Evolutionary conservation across 1,140 invertebrate genomes (phyloP), one percentile per base, ranked within the genome.

Genomic region (Coelopa frigida): DNA sequence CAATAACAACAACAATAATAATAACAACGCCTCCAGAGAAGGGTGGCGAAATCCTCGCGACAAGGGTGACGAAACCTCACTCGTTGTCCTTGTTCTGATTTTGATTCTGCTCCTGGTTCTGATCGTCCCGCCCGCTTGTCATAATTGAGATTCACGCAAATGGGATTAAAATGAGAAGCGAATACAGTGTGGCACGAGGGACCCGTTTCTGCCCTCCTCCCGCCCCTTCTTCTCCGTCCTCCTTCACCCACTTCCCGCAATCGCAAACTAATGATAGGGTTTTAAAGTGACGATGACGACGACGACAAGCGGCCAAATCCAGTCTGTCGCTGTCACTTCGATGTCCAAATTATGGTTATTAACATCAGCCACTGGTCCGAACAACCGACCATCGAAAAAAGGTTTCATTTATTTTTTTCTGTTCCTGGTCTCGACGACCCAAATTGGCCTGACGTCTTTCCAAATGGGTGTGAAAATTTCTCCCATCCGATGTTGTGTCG

Each of bases 1-100:
- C n/a, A n/a, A 42, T 42, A 20, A 31, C 40, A 42, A 42, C 26
- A 42, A 42, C 32, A 41, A 27, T 18, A 26, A 41, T 39, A 21
- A 38, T 21, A 39, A 21, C 24, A 42, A 0, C 18, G 21, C 10
- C n/a, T 29, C 5, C n/a, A 14, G 27, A 31, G 21, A 24, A 21
- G 23, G 26, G 15, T 12, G 24, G 24, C 23, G 27, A 17, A 27
- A n/a, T n/a, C n/a, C n/a, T n/a, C n/a, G n/a, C n/a, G n/a, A n/a
- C n/a, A n/a, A n/a, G n/a, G n/a, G n/a, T n/a, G n/a, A n/a, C n/a
- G n/a, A n/a, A n/a, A n/a, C n/a, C n/a, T n/a, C n/a, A n/a, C n/a
- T n/a, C n/a, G n/a, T n/a, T n/a, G n/a, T n/a, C n/a, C n/a, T n/a
- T n/a, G n/a, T n/a, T n/a, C n/a, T n/a, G n/a, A n/a, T n/a, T n/a